Conservation (phyloP, 2,888 invertebrate genomes). For the Orthosia incerta region DNA sequence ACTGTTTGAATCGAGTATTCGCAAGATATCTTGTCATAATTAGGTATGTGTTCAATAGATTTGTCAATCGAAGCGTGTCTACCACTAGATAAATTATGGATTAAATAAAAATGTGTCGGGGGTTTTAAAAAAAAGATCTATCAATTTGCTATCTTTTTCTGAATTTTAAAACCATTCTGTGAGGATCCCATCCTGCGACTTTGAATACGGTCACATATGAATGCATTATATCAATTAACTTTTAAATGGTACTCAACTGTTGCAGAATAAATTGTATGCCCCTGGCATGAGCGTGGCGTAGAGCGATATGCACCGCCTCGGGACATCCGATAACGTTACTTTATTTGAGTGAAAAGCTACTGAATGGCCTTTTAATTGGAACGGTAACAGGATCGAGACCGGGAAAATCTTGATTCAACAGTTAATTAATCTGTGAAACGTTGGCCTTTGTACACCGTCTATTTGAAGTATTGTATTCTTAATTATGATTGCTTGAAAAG, state of each 20-base stretch:
- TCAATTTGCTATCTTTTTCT: no score
- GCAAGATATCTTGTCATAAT: no score
- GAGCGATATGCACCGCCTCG: slow-evolving; percentile 8
- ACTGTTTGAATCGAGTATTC: no score
- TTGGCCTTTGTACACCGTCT: not conserved
- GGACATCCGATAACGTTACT: not conserved
- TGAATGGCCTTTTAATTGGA: slow-evolving; percentile 28
- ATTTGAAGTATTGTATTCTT: not conserved
- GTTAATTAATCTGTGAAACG: not conserved
- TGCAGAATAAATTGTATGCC: slow-evolving; percentile 6
- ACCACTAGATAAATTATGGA: no score
- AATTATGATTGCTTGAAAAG: not conserved
- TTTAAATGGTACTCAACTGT: not conserved
- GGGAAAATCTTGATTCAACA: slow-evolving; percentile 1
- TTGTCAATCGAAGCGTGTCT: no score
- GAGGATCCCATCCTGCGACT: not conserved
- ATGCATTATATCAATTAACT: not conserved
- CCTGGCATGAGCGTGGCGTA: not conserved
- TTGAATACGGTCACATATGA: not conserved
- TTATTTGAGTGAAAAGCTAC: slow-evolving; percentile 18
- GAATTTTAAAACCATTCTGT: not conserved
- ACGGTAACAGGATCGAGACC: not conserved
- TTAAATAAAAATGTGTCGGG: no score
- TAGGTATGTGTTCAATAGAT: no score
- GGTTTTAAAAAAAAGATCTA: no score